Conservation (phyloP, 1,140 invertebrate species). For the Lucilia cuprina region DNA sequence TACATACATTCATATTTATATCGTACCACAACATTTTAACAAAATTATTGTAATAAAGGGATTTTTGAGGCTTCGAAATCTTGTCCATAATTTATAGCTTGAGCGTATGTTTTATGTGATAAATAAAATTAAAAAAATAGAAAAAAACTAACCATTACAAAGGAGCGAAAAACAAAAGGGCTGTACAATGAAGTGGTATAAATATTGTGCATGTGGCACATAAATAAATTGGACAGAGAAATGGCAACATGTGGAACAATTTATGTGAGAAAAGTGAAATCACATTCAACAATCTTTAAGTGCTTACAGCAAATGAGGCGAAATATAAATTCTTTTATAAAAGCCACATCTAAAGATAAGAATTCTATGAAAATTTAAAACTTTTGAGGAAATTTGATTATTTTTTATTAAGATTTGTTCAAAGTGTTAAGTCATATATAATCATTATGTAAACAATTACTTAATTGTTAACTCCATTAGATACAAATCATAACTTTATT, state of each 20-base stretch:
- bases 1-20: neutral
- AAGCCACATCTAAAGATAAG: no score
- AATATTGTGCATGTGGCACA: neutral
- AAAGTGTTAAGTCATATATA: no score
- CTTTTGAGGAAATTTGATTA: no score
- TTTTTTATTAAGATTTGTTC: no score
- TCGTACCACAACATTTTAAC: neutral
- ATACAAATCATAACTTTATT: no score
- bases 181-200: neutral
- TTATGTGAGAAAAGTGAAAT: neutral
- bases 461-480: no score
- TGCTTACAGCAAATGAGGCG: neutral
- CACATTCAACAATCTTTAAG: neutral
- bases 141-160: neutral
- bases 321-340: no score
- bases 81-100: neutral
- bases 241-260: neutral
- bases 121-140: neutral
- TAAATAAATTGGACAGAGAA: neutral
- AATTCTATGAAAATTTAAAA: no score
- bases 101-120: conserved; percentile 3
- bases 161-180: neutral
- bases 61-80: conserved; percentile 1
- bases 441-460: no score
- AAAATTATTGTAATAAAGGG: neutral